These are phyloP conservation scores for Ceyx cyanopectus DNA, from an alignment of 2,113 vertebrate species.

Conservation along the genomic window DNA sequence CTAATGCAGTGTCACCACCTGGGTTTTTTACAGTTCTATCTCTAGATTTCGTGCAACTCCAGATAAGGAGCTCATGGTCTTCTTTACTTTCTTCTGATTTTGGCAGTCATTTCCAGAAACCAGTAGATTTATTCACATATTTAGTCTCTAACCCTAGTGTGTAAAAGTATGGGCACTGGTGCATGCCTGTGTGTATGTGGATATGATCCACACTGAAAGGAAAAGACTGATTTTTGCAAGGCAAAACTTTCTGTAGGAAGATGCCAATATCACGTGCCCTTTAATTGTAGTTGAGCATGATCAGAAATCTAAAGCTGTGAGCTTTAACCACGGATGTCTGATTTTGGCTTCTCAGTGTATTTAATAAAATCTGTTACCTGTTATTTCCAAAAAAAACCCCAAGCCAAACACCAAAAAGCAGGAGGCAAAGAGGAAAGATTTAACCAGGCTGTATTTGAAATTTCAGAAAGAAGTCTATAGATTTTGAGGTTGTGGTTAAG, in stretches of 20 bases:
- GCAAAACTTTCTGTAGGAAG: not conserved
- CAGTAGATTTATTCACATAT: not conserved
- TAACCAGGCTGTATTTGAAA: not conserved
- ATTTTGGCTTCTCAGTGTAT: not conserved
- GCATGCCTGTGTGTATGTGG: not conserved
- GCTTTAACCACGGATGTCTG: not conserved
- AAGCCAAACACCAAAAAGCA: too few species aligned
- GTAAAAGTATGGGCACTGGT: not conserved
- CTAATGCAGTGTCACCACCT: not conserved
- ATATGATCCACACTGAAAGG: not conserved
- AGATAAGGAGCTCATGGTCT: not conserved
- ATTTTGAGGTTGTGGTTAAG: not conserved
- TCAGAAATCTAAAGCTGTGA: not conserved
- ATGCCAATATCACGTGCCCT: not conserved
- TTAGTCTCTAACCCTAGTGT: not conserved
- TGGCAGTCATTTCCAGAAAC: not conserved
- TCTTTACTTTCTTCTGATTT: not conserved
- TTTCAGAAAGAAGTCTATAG: not conserved
- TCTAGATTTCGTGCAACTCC: not conserved
- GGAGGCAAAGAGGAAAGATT: not conserved
- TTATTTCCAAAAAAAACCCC: not conserved
- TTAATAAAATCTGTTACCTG: not conserved
- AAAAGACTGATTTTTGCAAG: not conserved
- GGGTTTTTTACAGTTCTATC: not conserved
- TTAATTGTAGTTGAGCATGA: not conserved